A percentile compares a stretch with the other conserved stretches of the same genome.
Evolutionary conservation across 2,797 vertebrate genomes (phyloP).

Genomic region (Eidolon dupreanum): DNA sequence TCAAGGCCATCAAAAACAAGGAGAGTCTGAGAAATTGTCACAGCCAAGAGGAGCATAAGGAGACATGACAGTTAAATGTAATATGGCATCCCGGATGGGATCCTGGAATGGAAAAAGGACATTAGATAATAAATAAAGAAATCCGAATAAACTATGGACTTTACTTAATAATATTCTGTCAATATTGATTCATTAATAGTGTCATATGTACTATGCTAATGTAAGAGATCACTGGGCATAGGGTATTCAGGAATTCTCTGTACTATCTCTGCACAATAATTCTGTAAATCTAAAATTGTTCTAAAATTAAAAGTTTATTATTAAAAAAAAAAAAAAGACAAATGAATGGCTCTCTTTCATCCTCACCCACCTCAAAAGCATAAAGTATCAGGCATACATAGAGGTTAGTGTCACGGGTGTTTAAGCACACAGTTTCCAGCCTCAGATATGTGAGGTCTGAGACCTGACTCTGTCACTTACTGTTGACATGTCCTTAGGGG

Average conservation of each 20-base stretch:
- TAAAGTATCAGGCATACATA: neutral
- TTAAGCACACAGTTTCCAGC: neutral
- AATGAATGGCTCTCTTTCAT: neutral
- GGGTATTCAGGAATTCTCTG: neutral
- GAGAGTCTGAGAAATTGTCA: neutral
- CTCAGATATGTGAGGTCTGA: neutral
- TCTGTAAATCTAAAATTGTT: neutral
- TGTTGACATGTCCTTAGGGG: neutral
- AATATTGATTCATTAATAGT: neutral
- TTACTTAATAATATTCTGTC: neutral
- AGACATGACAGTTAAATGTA: neutral
- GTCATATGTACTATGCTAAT: neutral
- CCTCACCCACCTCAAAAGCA: neutral
- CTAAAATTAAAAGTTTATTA: neutral
- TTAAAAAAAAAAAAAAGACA: neutral
- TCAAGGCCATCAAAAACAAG: neutral
- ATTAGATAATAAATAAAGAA: neutral
- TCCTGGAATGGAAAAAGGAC: neutral
- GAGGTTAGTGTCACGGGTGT: accelerated
- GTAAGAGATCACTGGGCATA: neutral
- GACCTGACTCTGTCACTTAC: neutral
- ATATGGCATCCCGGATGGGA: neutral
- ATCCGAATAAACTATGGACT: neutral
- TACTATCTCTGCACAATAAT: neutral
- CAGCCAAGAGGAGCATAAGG: neutral